Conservation (phyloP, 1,140 invertebrate genomes). For the Pseudomyrmex pallidus region DNA sequence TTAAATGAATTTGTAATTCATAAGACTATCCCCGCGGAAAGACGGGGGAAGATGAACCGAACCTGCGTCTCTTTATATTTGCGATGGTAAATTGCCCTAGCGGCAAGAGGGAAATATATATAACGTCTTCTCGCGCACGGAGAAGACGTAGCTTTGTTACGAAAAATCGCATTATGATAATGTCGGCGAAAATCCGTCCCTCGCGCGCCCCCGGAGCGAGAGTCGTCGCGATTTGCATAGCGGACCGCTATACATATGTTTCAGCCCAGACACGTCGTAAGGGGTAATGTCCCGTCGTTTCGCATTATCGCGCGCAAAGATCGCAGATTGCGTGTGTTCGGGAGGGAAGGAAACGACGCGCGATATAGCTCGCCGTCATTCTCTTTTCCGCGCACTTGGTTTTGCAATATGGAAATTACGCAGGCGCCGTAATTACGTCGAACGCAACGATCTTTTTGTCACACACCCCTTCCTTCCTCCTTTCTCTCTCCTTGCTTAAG, state of each 20-base stretch:
- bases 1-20: conserved; percentile 73
- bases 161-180: conserved; percentile 59
- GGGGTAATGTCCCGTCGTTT: conserved; percentile 38
- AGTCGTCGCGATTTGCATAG: conserved; percentile 51
- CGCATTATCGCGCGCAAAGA: conserved; percentile 34
- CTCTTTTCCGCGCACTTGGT: conserved; percentile 12
- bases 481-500: too few relatives aligned
- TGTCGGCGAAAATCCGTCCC: conserved; percentile 28
- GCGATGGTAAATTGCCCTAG: conserved; percentile 9
- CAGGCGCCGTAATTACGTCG: conserved; percentile 26
- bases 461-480: neutral
- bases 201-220: conserved; percentile 4
- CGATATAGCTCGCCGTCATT: conserved; percentile 15
- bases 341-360: too few relatives aligned
- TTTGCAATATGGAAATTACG: conserved; percentile 26
- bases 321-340: conserved; percentile 43
- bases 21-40: conserved; percentile 39
- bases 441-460: neutral
- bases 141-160: conserved; percentile 32
- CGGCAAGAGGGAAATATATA: neutral
- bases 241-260: conserved; percentile 16
- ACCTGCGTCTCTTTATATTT: conserved; percentile 17
- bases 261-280: conserved; percentile 47
- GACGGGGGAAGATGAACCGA: neutral
- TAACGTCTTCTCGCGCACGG: conserved; percentile 8